These are phyloP conservation scores for Actenoides hombroni DNA, from an alignment of 2,113 vertebrate genomes.

Conservation along the genomic window DNA sequence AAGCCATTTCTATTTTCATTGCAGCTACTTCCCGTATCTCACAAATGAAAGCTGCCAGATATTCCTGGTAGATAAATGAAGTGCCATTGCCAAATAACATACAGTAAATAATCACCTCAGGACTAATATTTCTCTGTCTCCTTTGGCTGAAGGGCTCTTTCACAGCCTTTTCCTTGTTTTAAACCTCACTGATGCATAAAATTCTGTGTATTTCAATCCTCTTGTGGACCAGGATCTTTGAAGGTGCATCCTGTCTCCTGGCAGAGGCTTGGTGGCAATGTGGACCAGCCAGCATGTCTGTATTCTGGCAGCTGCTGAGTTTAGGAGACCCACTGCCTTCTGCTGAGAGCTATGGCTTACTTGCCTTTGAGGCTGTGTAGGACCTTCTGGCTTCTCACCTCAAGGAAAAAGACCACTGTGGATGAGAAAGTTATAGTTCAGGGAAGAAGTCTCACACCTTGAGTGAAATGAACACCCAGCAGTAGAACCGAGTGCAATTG, in stretches of 20 bases:
- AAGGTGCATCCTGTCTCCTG: background rate
- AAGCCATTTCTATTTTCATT: background rate
- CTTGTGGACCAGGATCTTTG: background rate
- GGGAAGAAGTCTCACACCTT: background rate
- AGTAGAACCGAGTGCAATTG: background rate
- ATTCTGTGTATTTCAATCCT: background rate
- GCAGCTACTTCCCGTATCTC: background rate
- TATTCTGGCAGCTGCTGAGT: background rate
- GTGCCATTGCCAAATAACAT: background rate
- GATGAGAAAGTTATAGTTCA: background rate
- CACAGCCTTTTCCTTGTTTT: background rate
- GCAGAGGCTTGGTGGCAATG: background rate
- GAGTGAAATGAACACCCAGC: background rate
- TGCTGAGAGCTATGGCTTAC: background rate
- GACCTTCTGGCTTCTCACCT: background rate
- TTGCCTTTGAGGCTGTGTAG: background rate
- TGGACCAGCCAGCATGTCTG: background rate
- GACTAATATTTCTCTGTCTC: background rate
- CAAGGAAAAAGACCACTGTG: background rate
- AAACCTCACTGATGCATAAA: background rate
- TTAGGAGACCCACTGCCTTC: background rate
- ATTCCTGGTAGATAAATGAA: background rate
- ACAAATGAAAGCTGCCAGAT: background rate
- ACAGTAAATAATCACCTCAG: background rate
- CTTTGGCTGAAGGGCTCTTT: background rate